Evolutionary conservation across 2,797 vertebrate species (phyloP).

Genomic region (Pampus argenteus): DNA sequence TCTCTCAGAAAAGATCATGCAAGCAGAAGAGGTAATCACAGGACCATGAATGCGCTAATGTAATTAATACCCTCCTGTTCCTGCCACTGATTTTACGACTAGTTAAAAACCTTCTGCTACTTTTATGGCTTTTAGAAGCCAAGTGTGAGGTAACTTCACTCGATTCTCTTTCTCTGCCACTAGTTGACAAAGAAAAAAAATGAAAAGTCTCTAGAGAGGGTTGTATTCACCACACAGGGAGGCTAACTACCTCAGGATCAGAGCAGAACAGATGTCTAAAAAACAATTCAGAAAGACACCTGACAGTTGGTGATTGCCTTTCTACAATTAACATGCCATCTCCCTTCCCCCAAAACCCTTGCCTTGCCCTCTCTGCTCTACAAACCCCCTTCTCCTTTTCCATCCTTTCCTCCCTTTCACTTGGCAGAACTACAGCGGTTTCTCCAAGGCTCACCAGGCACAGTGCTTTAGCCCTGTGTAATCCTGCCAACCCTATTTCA

Average conservation of each 20-base stretch:
- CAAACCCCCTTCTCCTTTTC: slow-evolving; percentile 58
- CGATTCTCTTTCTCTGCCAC: slow-evolving; percentile 69
- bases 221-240: slow-evolving; percentile 48
- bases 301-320: slow-evolving; percentile 56
- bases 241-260: slow-evolving; percentile 48
- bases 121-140: slow-evolving; percentile 84
- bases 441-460: slow-evolving; percentile 84
- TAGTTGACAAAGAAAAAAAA: slow-evolving; percentile 74
- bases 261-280: slow-evolving; percentile 42
- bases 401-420: slow-evolving; percentile 66
- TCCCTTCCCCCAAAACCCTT: slow-evolving; percentile 41
- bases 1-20: slow-evolving; percentile 77
- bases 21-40: slow-evolving; percentile 83
- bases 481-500: slow-evolving; percentile 87
- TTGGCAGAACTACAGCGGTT: slow-evolving; percentile 77
- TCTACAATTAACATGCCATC: slow-evolving; percentile 55
- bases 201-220: slow-evolving; percentile 66
- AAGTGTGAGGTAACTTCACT: slow-evolving; percentile 78
- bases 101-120: slow-evolving; percentile 86
- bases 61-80: slow-evolving; percentile 84
- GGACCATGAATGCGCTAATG: slow-evolving; percentile 84
- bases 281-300: slow-evolving; percentile 52
- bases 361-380: slow-evolving; percentile 53
- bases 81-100: slow-evolving; percentile 84
- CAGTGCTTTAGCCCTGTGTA: slow-evolving; percentile 86